Base-by-base conservation (phyloP, 2,113 vertebrate species). In the Fulica atra region DNA sequence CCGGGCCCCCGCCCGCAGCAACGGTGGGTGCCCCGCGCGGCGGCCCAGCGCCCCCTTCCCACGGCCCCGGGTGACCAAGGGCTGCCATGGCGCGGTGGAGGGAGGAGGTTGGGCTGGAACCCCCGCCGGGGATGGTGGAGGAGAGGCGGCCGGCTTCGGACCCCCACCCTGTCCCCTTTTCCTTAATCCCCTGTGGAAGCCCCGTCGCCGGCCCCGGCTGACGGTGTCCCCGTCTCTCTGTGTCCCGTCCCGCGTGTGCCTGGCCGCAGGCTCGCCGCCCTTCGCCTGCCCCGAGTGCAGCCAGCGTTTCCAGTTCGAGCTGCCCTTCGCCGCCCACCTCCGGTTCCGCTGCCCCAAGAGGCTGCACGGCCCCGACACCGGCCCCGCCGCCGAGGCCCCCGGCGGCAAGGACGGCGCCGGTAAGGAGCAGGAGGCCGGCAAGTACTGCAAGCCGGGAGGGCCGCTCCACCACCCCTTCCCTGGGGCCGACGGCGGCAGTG, bases 251-350 rank as follows among this genome's bases (percentile, higher is more conserved):
- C 40, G 46, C 70, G 42, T 31, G 76, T 29, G 78, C 79, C 64
- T 92, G 87, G 72, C 79, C 88, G 38, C 93, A 99, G 99, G 98
- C 64, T 98, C 99, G 3, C 93, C 98, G 61, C 98, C 99, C 40
- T 98, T 97, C 95, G 96, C 98, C 16, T 99, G 99, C 96, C 98
- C 99, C 13, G 99, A 99, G 93, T 99, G 99, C 98, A 99, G 98
- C 98, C 99, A 99, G 88, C 98, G 99, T 40, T 99, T 99, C 98
- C 99, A 99, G 98, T 99, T 99, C 57, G 99, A 99, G 97, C 99
- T 99, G 81, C 99, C 99, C 3, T 99, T 98, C 59, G 96, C 99
- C 96, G 99, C 99, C 38, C 99, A 99, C 81, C 98, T 99, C 69
- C 98, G 99, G 42, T 99, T 99, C 97, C 99, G 99, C 81, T 99